A percentile compares a stretch with the other conserved stretches of the same genome.
These are phyloP conservation scores for Cricetomys ansorgei DNA, from an alignment of 2,113 vertebrate genomes.

Conservation along the genomic window DNA sequence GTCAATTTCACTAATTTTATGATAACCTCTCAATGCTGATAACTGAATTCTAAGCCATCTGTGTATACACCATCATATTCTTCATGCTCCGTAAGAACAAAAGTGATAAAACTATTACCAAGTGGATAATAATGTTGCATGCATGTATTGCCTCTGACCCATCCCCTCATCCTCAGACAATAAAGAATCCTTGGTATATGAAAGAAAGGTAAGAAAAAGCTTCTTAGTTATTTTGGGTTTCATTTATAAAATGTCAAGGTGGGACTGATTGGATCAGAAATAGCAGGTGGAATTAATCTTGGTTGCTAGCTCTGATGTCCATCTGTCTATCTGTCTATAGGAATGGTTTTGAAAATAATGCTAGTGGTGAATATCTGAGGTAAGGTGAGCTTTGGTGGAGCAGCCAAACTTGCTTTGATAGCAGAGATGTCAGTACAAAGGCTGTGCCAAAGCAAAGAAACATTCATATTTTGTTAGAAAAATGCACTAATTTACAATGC, in stretches of 20 bases:
- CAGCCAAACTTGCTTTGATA: background rate
- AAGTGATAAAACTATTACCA: background rate
- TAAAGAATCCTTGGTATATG: background rate
- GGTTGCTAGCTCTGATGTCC: background rate
- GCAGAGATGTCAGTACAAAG: background rate
- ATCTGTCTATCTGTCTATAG: background rate
- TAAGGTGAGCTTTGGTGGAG: background rate
- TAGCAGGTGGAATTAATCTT: background rate
- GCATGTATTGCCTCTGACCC: background rate
- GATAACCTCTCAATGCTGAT: background rate
- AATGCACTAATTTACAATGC: slow-evolving; percentile 23
- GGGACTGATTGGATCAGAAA: background rate
- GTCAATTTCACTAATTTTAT: background rate
- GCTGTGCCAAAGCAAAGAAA: background rate
- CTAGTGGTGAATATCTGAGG: background rate
- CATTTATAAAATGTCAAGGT: background rate
- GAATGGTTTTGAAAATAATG: background rate
- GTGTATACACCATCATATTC: background rate
- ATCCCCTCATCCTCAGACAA: background rate
- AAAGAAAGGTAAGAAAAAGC: background rate
- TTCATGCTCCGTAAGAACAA: background rate
- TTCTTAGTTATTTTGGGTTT: background rate
- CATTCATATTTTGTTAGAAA: slow-evolving; percentile 5
- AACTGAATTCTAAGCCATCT: background rate
- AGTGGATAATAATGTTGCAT: background rate